These are phyloP conservation scores for Troides oblongomaculatus DNA, from an alignment of 2,888 invertebrate species.

Conservation along the genomic window DNA sequence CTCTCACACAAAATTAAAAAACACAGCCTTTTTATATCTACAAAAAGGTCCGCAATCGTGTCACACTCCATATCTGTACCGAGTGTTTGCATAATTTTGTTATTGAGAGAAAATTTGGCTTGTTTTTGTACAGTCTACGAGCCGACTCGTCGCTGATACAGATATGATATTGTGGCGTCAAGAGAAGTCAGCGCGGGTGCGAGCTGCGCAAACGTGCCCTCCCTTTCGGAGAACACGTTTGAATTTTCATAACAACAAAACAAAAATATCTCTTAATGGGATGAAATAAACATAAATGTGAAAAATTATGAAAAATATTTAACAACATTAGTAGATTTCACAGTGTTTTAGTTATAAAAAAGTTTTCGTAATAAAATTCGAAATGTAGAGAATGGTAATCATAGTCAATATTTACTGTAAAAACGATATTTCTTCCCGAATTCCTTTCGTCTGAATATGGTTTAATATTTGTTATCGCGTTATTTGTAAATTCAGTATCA, in stretches of 20 bases:
- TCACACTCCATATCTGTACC: conserved; percentile 76
- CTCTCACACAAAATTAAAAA: conserved; percentile 42
- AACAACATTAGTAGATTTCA: conserved; percentile 5
- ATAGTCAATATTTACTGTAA: too few species aligned
- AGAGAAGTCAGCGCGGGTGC: conserved; percentile 47
- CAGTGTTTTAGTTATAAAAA: background rate
- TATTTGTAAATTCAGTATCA: too few species aligned
- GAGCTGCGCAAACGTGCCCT: conserved; percentile 52
- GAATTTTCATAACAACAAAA: conserved; percentile 31
- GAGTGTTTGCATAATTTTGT: conserved; percentile 42
- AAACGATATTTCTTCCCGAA: too few species aligned
- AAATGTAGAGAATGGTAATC: too few species aligned
- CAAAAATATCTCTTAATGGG: conserved; percentile 9
- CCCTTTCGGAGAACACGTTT: conserved; percentile 53
- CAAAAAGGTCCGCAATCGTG: conserved; percentile 52
- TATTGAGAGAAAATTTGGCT: conserved; percentile 70
- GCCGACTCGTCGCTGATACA: conserved; percentile 67
- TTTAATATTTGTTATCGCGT: too few species aligned
- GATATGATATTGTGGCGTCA: conserved; percentile 72
- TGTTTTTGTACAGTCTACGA: conserved; percentile 46
- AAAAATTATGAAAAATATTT: background rate
- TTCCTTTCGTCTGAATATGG: too few species aligned
- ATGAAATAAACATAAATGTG: conserved; percentile 5
- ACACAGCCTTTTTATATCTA: conserved; percentile 31
- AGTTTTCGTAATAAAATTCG: too few species aligned